These are phyloP conservation scores for Cephus pygmeus DNA, from an alignment of 2,888 invertebrate species.

Conservation along the genomic window DNA sequence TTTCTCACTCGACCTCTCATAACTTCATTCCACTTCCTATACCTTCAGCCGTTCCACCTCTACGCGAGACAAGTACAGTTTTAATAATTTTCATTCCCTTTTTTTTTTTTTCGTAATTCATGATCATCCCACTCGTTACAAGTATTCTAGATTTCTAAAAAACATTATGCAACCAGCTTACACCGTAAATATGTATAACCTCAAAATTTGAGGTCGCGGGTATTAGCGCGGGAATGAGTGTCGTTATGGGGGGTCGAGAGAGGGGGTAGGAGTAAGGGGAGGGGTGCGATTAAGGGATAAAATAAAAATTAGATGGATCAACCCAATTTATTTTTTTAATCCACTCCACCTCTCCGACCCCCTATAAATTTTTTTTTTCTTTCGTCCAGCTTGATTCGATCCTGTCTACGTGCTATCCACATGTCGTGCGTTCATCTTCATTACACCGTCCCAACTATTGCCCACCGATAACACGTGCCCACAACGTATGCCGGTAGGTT, in stretches of 20 bases:
- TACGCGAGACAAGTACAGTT: neutral
- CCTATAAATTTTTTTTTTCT: slow-evolving; percentile 13
- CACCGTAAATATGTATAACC: neutral
- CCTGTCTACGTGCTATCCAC: slow-evolving; percentile 10
- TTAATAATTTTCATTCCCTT: neutral
- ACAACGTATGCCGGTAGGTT: no score
- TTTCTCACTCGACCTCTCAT: neutral
- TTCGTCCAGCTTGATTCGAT: neutral
- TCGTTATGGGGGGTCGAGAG: neutral
- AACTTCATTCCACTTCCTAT: neutral
- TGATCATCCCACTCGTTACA: neutral
- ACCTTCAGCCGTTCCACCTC: neutral
- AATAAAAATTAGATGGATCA: neutral
- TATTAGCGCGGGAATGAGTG: neutral
- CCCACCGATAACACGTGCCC: no score
- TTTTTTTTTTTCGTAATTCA: neutral
- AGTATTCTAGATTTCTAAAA: neutral
- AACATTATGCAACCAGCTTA: neutral
- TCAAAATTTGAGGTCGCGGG: neutral
- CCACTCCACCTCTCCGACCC: neutral
- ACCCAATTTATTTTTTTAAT: neutral
- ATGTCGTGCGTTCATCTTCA: slow-evolving; percentile 8
- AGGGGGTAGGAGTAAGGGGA: neutral
- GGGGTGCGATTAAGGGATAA: neutral
- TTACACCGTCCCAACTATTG: no score